A percentile compares a stretch with the other conserved stretches of the same genome.
Conservation (phyloP, 1,140 invertebrate genomes). For the Neodiprion fabricii region DNA sequence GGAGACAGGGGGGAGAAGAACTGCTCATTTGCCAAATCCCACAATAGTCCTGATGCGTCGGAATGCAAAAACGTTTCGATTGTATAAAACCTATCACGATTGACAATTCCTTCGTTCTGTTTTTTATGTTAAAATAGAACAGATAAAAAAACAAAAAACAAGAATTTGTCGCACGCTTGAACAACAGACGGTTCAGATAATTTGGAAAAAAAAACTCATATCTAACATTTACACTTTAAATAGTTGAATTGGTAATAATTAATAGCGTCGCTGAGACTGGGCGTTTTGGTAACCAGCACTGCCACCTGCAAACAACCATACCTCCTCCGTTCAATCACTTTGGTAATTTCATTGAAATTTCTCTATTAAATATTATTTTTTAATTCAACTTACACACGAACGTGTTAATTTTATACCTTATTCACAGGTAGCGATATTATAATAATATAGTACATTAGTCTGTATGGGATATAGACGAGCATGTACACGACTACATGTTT, state of each 20-base stretch:
- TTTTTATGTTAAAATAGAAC: not conserved
- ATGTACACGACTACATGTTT: too few relatives aligned
- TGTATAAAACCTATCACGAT: too few relatives aligned
- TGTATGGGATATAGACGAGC: too few relatives aligned
- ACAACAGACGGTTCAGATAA: not conserved
- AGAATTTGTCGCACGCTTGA: not conserved
- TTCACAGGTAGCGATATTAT: too few relatives aligned
- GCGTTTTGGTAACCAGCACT: constrained; percentile 54
- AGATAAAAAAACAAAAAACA: not conserved
- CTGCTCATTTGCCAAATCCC: too few relatives aligned
- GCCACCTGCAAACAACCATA: constrained; percentile 53
- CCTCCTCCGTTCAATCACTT: constrained; percentile 45
- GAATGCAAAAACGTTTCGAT: too few relatives aligned
- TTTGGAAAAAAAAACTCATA: constrained; percentile 27
- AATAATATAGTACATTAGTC: too few relatives aligned
- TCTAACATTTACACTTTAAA: constrained; percentile 28
- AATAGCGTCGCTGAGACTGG: constrained; percentile 50
- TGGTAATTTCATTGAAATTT: constrained; percentile 28
- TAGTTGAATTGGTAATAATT: constrained; percentile 27
- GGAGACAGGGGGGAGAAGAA: too few relatives aligned
- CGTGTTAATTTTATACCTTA: too few relatives aligned
- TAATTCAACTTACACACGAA: not conserved
- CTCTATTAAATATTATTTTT: constrained; percentile 30
- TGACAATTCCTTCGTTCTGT: too few relatives aligned
- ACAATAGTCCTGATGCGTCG: too few relatives aligned